These are phyloP conservation scores for Dolichopus griseipennis DNA, from an alignment of 2,888 invertebrate species.

Conservation along the genomic window DNA sequence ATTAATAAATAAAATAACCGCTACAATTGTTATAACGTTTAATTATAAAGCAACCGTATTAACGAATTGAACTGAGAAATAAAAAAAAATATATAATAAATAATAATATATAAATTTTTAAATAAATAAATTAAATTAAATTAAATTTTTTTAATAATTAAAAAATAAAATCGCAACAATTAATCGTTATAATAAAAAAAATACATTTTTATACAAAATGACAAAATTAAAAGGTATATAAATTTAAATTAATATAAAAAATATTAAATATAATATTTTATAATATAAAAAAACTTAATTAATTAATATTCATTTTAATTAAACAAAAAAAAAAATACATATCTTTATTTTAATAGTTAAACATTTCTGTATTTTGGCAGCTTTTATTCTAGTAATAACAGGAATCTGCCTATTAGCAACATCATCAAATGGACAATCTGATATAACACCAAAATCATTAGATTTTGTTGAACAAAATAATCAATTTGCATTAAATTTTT, in stretches of 20 bases:
- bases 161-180: too few relatives aligned
- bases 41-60: neutral
- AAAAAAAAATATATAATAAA: neutral
- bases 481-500: constrained; percentile 13
- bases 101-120: too few relatives aligned
- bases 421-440: neutral
- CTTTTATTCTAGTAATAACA: neutral
- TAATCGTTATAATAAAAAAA: too few relatives aligned
- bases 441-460: neutral
- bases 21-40: neutral
- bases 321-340: neutral
- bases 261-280: neutral
- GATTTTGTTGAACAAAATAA: neutral
- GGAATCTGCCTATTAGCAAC: neutral
- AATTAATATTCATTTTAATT: neutral
- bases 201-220: neutral
- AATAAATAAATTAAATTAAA: too few relatives aligned
- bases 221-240: neutral
- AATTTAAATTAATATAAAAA: neutral
- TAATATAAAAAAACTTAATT: neutral
- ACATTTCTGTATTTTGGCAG: neutral
- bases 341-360: neutral
- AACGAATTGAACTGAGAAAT: neutral
- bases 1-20: neutral
- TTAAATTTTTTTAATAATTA: too few relatives aligned